Base-by-base conservation (phyloP, 2,113 vertebrate genomes). In the Malurus melanocephalus region DNA sequence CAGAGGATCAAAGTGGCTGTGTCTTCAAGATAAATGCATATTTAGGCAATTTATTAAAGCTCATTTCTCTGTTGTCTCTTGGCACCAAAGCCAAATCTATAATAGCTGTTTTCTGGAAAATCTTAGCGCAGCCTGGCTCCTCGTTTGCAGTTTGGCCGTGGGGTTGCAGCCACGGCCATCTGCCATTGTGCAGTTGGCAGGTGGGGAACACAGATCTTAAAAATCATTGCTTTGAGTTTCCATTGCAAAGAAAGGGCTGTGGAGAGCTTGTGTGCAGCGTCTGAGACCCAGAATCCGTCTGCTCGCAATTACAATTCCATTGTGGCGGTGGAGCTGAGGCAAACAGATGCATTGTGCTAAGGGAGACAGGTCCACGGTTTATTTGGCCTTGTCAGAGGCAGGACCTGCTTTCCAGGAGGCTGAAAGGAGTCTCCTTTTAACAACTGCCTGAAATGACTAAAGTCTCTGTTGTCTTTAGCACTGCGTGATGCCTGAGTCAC, bases 1-100 rank as follows among this genome's bases (percentile, higher is more conserved):
- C 91, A 46, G 62, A 91, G 90, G 69, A 96, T 93, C 93, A 80
- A 89, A 93, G 91, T 65, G 85, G 57, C 85, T 89, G 82, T 68
- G 77, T 89, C 88, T 68, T 86, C 82, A 71, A 91, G 94, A 95
- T 75, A 93, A 94, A 94, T 77, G 73, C 62, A 65, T 80, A 88
- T 91, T 96, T 78, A 71, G 76, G 76, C 88, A 78, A 86, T 93
- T 80, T 91, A 85, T 92, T 96, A 93, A 89, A 95, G 80, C 80
- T 71, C 11, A 5, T 81, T 95, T 80, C 89, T 89, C 76, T 83
- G 23, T 80, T 89, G 94, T 80, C 53, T 92, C 76, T 78, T 88
- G 93, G 94, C 75, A 78, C 76, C 80, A 64, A 66, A 67, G 53
- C 35, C 77, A 67, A 61, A 78, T 65, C 42, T 61, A 10, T 61